phyloP scores from a whole-genome alignment of 1,140 invertebrate species.

The Brachystomella parvula region DNA sequence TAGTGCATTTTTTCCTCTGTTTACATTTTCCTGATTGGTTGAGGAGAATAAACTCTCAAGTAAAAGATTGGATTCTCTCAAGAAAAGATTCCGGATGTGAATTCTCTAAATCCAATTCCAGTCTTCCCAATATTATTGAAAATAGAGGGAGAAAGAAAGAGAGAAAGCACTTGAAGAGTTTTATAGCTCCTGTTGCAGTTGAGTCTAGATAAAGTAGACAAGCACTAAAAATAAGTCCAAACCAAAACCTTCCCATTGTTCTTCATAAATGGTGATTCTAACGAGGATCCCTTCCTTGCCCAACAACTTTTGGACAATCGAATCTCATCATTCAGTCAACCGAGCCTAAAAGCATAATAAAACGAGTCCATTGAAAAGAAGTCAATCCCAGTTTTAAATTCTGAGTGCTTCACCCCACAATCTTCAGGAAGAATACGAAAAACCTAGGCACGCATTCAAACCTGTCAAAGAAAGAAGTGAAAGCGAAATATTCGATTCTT shows the following conservation, averaged over 20 bases:
- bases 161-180: slow-evolving; percentile 1
- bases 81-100: neutral
- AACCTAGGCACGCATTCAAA: too few species aligned
- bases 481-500: too few species aligned
- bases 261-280: neutral
- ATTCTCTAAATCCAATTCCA: neutral
- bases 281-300: neutral
- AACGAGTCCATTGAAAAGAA: neutral
- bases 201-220: neutral
- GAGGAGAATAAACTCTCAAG: neutral
- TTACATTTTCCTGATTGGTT: neutral
- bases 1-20: neutral
- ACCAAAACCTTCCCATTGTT: neutral
- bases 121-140: neutral
- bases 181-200: neutral
- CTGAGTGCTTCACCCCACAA: neutral
- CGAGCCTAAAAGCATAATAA: slow-evolving; percentile 26
- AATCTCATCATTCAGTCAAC: slow-evolving; percentile 19
- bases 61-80: neutral
- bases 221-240: neutral
- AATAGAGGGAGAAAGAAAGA: neutral
- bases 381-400: neutral
- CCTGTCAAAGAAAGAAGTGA: too few species aligned
- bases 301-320: slow-evolving; percentile 8
- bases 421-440: too few species aligned